Conservation (phyloP, 2,888 invertebrate genomes). For the Agrenia bidenticulata region DNA sequence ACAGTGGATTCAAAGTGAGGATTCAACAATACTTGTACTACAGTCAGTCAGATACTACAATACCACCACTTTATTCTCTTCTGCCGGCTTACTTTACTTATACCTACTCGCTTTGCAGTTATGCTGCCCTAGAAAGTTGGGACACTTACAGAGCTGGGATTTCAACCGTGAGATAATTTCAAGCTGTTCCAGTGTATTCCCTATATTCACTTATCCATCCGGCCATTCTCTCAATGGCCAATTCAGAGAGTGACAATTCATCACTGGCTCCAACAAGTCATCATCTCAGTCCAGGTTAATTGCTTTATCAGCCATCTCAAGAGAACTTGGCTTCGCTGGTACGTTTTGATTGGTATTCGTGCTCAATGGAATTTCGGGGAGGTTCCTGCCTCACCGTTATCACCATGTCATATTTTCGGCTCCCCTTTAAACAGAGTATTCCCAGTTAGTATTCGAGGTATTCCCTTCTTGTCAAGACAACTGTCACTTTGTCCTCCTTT, state of each 20-base stretch:
- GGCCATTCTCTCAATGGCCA: too few relatives aligned
- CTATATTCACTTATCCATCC: slow-evolving; percentile 9
- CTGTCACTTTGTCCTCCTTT: slow-evolving; percentile 9
- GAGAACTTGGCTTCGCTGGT: not conserved
- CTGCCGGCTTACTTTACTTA: slow-evolving; percentile 15
- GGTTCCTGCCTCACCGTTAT: slow-evolving; percentile 5
- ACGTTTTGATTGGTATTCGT: slow-evolving; percentile 3
- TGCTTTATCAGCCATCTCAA: not conserved
- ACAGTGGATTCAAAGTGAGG: not conserved
- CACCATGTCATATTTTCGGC: not conserved
- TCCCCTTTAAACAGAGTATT: not conserved
- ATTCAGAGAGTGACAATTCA: not conserved
- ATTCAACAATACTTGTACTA: slow-evolving; percentile 10
- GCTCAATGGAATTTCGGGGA: not conserved
- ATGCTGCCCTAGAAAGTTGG: slow-evolving; percentile 9
- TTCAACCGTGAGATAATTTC: slow-evolving; percentile 1
- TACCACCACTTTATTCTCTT: not conserved
- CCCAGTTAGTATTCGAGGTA: not conserved
- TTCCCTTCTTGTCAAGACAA: not conserved
- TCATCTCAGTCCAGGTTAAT: slow-evolving; percentile 2
- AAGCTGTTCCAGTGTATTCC: slow-evolving; percentile 18
- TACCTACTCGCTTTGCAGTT: slow-evolving; percentile 2
- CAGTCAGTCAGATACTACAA: slow-evolving; percentile 5
- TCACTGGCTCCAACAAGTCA: slow-evolving; percentile 4
- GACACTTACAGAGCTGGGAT: not conserved